Percentiles rank a stretch among this genome's conserved stretches.
phyloP scores from a whole-genome alignment of 2,888 invertebrate genomes.

The Pogonocherus hispidulus region DNA sequence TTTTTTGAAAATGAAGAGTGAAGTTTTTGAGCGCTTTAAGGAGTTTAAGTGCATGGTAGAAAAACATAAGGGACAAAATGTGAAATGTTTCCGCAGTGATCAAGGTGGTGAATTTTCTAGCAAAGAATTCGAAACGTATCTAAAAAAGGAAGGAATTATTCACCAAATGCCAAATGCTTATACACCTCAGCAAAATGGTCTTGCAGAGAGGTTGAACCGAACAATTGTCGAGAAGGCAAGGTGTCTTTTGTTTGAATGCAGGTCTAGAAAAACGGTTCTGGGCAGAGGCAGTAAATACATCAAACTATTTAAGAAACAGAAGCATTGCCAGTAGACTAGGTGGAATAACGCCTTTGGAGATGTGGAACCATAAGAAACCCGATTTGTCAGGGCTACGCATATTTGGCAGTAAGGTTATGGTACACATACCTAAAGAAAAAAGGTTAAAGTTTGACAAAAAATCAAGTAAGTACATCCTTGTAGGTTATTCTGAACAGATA shows the following conservation, averaged over 20 bases:
- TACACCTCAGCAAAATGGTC: constrained; percentile 55
- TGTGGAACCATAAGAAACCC: too few relatives aligned
- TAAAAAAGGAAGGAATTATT: constrained; percentile 44
- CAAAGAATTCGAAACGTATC: constrained; percentile 22
- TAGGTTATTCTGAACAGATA: too few relatives aligned
- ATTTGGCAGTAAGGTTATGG: too few relatives aligned
- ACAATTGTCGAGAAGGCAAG: constrained; percentile 46
- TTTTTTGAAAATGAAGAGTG: constrained; percentile 53
- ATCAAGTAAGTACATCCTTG: too few relatives aligned
- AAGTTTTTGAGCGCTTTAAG: constrained; percentile 49
- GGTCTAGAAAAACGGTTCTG: constrained; percentile 23
- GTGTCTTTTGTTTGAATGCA: constrained; percentile 31
- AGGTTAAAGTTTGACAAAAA: too few relatives aligned
- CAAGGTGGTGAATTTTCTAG: constrained; percentile 44
- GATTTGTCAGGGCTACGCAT: too few relatives aligned
- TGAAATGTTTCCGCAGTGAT: too few relatives aligned
- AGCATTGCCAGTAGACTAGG: too few relatives aligned
- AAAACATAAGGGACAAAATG: constrained; percentile 47
- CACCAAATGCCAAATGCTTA: constrained; percentile 50
- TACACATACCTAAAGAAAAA: too few relatives aligned
- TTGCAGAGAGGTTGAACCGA: constrained; percentile 42
- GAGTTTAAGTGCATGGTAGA: constrained; percentile 55
- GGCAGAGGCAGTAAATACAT: too few relatives aligned
- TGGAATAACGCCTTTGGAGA: too few relatives aligned
- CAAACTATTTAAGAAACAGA: too few relatives aligned